Percentiles rank a stretch among this genome's conserved stretches.
These are phyloP conservation scores for Phoeniculus purpureus DNA, from an alignment of 2,797 vertebrate genomes.

Conservation along the genomic window DNA sequence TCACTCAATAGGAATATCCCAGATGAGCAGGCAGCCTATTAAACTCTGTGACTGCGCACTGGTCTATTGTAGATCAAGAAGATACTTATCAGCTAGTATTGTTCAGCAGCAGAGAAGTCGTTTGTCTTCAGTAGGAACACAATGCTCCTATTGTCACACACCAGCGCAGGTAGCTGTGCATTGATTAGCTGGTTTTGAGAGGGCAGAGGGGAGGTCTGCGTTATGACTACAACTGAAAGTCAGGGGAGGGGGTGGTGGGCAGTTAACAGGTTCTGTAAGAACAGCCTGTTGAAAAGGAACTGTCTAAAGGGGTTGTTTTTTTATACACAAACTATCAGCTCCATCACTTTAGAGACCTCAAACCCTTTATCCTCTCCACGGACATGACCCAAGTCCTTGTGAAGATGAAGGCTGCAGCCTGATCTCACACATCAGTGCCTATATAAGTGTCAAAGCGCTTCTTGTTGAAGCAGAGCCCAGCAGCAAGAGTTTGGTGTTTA, in stretches of 20 bases:
- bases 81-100: neutral
- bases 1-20: neutral
- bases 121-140: neutral
- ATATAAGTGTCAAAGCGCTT: neutral
- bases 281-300: neutral
- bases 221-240: neutral
- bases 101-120: neutral
- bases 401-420: neutral
- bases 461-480: neutral
- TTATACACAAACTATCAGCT: neutral
- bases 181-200: neutral
- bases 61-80: neutral
- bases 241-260: neutral
- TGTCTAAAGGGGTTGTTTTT: neutral
- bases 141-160: neutral
- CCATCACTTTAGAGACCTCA: neutral
- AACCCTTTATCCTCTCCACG: neutral
- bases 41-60: neutral
- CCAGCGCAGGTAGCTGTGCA: neutral
- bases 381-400: too few species aligned
- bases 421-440: accelerated
- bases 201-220: neutral
- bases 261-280: neutral
- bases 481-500: neutral
- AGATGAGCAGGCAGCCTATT: neutral